Evolutionary conservation across 2,888 invertebrate genomes (phyloP), one percentile per base, ranked within the genome.

Genomic region (Nemoura dubitans): DNA sequence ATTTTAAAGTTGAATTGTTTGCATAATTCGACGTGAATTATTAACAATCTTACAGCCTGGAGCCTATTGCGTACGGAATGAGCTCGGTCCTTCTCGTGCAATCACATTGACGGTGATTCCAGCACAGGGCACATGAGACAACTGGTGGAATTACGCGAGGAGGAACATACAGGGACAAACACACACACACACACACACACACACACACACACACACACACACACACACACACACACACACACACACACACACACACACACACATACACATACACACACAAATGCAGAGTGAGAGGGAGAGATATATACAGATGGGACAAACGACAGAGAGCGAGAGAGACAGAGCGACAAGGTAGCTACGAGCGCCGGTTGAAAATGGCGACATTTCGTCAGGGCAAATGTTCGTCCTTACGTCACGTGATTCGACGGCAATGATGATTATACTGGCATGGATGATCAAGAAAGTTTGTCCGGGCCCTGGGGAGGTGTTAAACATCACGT

Each of bases 371-470:
- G 28, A 42, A 80, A 82, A 43, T 42, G 21, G 86, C 59, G 86
- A 86, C 86, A 85, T 86, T 86, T 86, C 86, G 85, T 83, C 86
- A 83, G 78, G 36, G 85, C 28, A 84, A 28, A 86, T 85, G 77
- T 80, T 77, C 85, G 26, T 76, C 27, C 78, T 85, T n/a, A 85
- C 87, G 82, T 86, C 86, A 86, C 85, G 78, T 85, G 76, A 78
- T 87, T 86, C 86, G 82, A 80, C 85, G 81, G 86, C 86, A 86
- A 85, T 86, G 87, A 82, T 87, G 87, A 87, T 87, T 87, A 87
- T 77, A 86, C 87, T 86, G 78, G 76, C 76, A 86, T 86, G 87
- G 76, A 86, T 86, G 87, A 87, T 87, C 85, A 87, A 85, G 87
- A 87, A 87, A 84, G 76, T 87, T 87, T 85, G 85, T 28, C 86